Conservation (phyloP, 2,113 vertebrate genomes). For the Dunckerocampus dactyliophorus region DNA sequence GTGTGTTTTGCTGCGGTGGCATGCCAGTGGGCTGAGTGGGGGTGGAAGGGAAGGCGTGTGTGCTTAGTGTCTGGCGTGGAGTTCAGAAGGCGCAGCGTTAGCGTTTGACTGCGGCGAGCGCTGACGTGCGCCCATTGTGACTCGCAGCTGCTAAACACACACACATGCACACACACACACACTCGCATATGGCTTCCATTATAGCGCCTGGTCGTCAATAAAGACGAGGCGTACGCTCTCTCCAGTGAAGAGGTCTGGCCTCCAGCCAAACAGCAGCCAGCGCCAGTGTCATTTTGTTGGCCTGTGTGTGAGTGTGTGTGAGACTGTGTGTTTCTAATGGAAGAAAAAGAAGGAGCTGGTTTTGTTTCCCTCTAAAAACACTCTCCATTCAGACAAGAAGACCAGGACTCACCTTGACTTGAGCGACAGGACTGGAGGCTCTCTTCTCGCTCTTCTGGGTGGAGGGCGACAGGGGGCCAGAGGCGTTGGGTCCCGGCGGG, state of each 20-base stretch:
- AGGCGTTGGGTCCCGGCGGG: conserved; percentile 83
- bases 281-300: conserved; percentile 43
- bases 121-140: conserved; percentile 61
- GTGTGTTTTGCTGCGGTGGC: conserved; percentile 13
- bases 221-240: conserved; percentile 52
- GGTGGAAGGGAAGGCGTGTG: background rate
- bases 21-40: conserved; percentile 11
- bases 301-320: conserved; percentile 7
- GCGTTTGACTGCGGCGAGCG: conserved; percentile 57
- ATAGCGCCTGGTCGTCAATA: conserved; percentile 39
- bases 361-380: too few relatives aligned
- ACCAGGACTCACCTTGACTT: conserved; percentile 79
- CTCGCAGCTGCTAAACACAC: conserved; percentile 53
- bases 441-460: conserved; percentile 89
- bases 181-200: conserved; percentile 64
- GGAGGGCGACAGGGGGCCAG: conserved; percentile 85
- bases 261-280: conserved; percentile 65
- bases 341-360: conserved; percentile 2
- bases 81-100: conserved; percentile 32
- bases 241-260: conserved; percentile 46
- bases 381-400: background rate
- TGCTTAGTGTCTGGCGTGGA: conserved; percentile 15
- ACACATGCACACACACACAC: conserved; percentile 46
- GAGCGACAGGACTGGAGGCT: conserved; percentile 84
- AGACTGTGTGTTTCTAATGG: conserved; percentile 46